Evolutionary conservation across 2,888 invertebrate genomes (phyloP).

Genomic region (Artemia sp.): DNA sequence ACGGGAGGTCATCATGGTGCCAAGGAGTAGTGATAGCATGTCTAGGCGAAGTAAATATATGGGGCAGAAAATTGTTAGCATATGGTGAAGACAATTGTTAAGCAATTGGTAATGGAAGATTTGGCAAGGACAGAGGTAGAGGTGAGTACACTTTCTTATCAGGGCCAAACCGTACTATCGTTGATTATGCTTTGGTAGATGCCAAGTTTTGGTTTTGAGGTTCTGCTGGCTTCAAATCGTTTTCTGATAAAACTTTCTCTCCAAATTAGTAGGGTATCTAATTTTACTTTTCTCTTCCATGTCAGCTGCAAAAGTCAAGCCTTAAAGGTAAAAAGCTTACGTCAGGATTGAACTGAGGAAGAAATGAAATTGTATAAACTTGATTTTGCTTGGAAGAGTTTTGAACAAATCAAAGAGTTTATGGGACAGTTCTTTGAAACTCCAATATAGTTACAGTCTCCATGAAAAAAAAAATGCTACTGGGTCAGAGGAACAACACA

Average conservation of each 20-base stretch:
- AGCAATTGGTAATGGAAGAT: background rate
- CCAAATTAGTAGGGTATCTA: background rate
- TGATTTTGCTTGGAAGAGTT: background rate
- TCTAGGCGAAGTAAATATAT: background rate
- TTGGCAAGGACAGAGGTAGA: background rate
- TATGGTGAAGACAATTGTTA: background rate
- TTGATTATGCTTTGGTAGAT: constrained; percentile 1
- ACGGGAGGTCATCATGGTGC: background rate
- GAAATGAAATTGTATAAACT: background rate
- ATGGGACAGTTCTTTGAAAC: background rate
- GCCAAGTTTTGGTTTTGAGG: background rate
- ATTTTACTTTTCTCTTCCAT: background rate
- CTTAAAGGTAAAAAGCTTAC: background rate
- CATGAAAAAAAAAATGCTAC: background rate
- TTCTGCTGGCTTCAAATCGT: background rate
- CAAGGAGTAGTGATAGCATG: background rate
- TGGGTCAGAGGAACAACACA: background rate
- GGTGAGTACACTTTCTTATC: background rate
- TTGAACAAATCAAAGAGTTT: background rate
- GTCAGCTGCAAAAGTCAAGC: background rate
- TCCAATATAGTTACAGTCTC: background rate
- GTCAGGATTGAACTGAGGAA: background rate
- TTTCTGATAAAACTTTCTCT: constrained; percentile 10
- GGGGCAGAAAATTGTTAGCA: background rate
- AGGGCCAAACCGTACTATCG: background rate